These are phyloP conservation scores for Knipowitschia caucasica DNA, from an alignment of 2,797 vertebrate species.

Conservation along the genomic window DNA sequence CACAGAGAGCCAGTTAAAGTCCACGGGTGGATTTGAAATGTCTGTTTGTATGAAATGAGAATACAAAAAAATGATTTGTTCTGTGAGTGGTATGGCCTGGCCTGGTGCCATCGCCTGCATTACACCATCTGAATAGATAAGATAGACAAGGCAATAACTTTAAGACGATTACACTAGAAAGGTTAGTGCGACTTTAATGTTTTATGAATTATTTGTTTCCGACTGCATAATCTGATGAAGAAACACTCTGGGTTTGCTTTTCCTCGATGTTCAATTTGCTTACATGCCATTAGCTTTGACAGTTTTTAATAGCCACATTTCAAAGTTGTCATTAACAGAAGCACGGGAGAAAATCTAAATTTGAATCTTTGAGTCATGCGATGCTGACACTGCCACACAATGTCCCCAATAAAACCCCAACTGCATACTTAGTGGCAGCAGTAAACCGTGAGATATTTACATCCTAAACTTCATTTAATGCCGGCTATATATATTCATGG, in stretches of 20 bases:
- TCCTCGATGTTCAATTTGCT: too few species aligned
- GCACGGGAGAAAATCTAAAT: background rate
- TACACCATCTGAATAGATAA: too few species aligned
- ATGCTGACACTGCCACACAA: slow-evolving; percentile 2
- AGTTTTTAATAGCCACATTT: background rate
- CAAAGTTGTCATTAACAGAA: background rate
- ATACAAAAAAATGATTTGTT: too few species aligned
- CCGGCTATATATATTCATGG: background rate
- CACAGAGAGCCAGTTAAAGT: too few species aligned
- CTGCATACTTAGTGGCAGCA: slow-evolving; percentile 1
- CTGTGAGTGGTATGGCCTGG: too few species aligned
- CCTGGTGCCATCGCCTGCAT: too few species aligned
- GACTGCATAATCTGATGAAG: background rate
- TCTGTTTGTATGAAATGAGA: too few species aligned
- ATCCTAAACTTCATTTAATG: slow-evolving; percentile 13
- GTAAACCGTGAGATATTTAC: slow-evolving; percentile 8
- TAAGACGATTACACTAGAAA: background rate
- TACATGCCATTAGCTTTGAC: background rate
- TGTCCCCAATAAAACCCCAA: background rate
- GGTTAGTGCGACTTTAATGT: background rate
- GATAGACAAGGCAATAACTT: background rate
- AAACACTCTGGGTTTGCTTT: too few species aligned
- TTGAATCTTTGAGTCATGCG: background rate
- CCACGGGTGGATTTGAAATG: too few species aligned
- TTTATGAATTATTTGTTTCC: background rate